Conservation (phyloP, 2,797 vertebrate species). For the Peromyscus nudipes region DNA sequence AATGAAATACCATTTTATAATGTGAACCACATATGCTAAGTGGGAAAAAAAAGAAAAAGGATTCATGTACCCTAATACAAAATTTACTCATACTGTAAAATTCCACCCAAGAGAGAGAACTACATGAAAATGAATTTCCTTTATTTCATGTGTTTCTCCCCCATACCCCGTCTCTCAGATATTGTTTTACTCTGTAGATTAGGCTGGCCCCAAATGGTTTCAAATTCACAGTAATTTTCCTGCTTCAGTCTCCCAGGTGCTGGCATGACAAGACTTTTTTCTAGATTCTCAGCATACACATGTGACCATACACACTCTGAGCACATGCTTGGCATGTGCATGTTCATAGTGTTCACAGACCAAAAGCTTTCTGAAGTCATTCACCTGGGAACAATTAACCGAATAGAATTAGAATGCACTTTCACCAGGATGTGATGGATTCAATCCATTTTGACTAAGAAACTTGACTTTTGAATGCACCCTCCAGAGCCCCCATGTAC, state of each 20-base stretch:
- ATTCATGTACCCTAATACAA: background rate
- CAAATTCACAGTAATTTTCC: background rate
- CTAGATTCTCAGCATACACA: background rate
- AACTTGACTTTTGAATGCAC: background rate
- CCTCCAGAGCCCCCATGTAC: background rate
- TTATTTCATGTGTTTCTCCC: background rate
- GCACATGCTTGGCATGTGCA: background rate
- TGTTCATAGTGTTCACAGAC: background rate
- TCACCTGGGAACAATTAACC: background rate
- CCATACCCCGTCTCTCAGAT: background rate
- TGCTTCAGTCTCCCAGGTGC: background rate
- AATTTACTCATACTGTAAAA: background rate
- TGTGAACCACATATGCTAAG: background rate
- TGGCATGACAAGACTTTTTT: background rate
- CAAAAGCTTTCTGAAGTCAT: constrained; percentile 27
- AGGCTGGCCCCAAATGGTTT: background rate
- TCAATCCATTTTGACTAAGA: constrained; percentile 22
- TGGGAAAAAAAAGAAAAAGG: background rate
- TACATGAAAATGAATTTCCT: background rate
- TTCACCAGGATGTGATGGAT: background rate
- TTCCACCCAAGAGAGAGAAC: background rate
- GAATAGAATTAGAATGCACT: background rate
- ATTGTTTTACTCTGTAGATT: background rate
- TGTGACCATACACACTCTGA: background rate
- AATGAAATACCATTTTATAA: constrained; percentile 19